Conservation (phyloP, 2,797 vertebrate species). For the Labroides dimidiatus region DNA sequence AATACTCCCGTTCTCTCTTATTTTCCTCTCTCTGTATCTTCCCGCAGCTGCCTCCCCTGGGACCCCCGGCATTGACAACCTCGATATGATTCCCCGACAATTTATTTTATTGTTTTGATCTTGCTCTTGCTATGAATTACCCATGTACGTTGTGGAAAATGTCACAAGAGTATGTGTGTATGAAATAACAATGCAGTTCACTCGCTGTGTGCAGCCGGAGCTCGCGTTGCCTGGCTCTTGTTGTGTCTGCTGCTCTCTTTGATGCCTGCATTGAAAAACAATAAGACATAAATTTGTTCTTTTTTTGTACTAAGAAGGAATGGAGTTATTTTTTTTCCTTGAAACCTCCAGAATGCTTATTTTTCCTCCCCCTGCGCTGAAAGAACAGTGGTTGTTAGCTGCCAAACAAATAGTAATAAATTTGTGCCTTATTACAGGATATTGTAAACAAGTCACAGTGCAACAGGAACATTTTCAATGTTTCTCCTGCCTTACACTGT, state of each 20-base stretch:
- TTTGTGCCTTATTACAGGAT: slow-evolving; percentile 52
- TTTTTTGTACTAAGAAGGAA: slow-evolving; percentile 57
- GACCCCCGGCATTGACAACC: slow-evolving; percentile 53
- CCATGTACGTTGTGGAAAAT: slow-evolving; percentile 65
- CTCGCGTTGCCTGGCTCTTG: slow-evolving; percentile 41
- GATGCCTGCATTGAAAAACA: slow-evolving; percentile 64
- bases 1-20: slow-evolving; percentile 18
- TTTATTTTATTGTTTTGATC: slow-evolving; percentile 75
- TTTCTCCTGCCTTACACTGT: slow-evolving; percentile 12
- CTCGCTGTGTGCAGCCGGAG: slow-evolving; percentile 46
- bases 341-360: slow-evolving; percentile 37
- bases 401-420: slow-evolving; percentile 65
- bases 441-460: slow-evolving; percentile 64
- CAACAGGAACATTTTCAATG: slow-evolving; percentile 17
- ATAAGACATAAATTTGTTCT: slow-evolving; percentile 63
- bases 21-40: slow-evolving; percentile 22
- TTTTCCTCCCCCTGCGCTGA: slow-evolving; percentile 20
- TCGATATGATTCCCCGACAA: slow-evolving; percentile 49
- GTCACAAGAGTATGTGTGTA: slow-evolving; percentile 52
- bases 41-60: slow-evolving; percentile 34
- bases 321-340: background rate
- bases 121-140: slow-evolving; percentile 68
- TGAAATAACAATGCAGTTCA: slow-evolving; percentile 70
- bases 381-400: slow-evolving; percentile 51
- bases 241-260: slow-evolving; percentile 63